These are phyloP conservation scores for Sparus aurata DNA, from an alignment of 2,797 vertebrate genomes.

Conservation along the genomic window DNA sequence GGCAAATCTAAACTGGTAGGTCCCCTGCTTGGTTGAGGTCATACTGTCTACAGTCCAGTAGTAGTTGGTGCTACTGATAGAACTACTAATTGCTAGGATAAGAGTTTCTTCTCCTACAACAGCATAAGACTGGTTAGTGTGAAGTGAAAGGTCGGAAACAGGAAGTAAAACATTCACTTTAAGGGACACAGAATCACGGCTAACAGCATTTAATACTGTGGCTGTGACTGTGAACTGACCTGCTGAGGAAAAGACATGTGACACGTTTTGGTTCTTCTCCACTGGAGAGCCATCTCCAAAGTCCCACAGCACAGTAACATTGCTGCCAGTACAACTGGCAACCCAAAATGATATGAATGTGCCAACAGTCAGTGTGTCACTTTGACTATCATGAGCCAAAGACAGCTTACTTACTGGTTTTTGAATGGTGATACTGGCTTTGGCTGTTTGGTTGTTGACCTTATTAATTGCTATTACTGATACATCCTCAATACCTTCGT, in stretches of 20 bases:
- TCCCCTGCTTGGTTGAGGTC: conserved; percentile 56
- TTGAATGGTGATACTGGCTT: conserved; percentile 72
- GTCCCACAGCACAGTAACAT: conserved; percentile 83
- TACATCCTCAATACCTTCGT: conserved; percentile 79
- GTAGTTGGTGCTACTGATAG: conserved; percentile 72
- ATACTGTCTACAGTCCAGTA: conserved; percentile 81
- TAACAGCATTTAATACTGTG: conserved; percentile 82
- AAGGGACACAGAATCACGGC: conserved; percentile 60
- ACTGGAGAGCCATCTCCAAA: conserved; percentile 83
- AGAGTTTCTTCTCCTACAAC: conserved; percentile 74
- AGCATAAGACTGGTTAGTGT: conserved; percentile 59
- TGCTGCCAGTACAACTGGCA: conserved; percentile 64
- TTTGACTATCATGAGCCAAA: conserved; percentile 61
- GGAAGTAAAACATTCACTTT: conserved; percentile 74
- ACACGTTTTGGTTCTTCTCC: conserved; percentile 61
- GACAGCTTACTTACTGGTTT: conserved; percentile 71
- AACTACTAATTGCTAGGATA: conserved; percentile 73
- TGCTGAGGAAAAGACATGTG: conserved; percentile 75
- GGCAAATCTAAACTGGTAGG: conserved; percentile 68
- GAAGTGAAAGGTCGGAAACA: conserved; percentile 75
- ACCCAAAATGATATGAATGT: conserved; percentile 76
- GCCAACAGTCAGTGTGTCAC: conserved; percentile 64
- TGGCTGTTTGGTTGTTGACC: conserved; percentile 77
- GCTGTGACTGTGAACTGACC: conserved; percentile 77
- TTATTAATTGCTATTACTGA: conserved; percentile 78